These are phyloP conservation scores for Mellivora capensis DNA, from an alignment of 2,113 vertebrate species.

Conservation along the genomic window DNA sequence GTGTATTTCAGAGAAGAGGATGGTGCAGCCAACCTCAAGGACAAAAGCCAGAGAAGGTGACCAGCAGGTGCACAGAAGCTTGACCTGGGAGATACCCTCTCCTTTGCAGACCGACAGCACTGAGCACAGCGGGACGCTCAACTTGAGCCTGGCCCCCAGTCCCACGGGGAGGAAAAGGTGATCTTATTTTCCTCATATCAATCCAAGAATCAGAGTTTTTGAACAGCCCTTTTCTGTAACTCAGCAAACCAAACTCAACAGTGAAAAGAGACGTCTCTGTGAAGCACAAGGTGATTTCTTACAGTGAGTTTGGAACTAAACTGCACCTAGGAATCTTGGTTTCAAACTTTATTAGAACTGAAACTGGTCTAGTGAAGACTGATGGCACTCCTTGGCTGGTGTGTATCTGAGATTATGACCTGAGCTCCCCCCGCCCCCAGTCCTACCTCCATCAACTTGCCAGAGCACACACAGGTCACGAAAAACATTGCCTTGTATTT, in stretches of 20 bases:
- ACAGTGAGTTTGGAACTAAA: not conserved
- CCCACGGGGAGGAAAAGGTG: not conserved
- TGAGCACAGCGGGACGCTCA: too few relatives aligned
- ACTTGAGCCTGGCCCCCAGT: too few relatives aligned
- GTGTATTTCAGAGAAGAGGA: not conserved
- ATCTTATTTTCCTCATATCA: not conserved
- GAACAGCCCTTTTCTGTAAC: not conserved
- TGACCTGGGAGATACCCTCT: not conserved
- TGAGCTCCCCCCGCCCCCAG: accelerated
- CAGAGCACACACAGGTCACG: not conserved
- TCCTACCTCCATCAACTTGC: accelerated
- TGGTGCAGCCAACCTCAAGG: accelerated
- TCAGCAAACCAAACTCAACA: not conserved
- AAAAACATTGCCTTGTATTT: not conserved
- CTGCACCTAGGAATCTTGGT: not conserved
- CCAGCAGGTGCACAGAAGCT: too few relatives aligned
- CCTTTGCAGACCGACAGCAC: not conserved
- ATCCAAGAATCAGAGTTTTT: not conserved
- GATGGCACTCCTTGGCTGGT: not conserved
- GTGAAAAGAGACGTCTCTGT: not conserved
- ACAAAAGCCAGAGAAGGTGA: not conserved
- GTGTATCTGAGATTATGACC: accelerated
- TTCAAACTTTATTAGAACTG: not conserved
- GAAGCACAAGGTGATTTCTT: not conserved
- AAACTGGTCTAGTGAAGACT: not conserved